Base-by-base conservation (phyloP, 2,797 vertebrate genomes). In the Fringilla coelebs region DNA sequence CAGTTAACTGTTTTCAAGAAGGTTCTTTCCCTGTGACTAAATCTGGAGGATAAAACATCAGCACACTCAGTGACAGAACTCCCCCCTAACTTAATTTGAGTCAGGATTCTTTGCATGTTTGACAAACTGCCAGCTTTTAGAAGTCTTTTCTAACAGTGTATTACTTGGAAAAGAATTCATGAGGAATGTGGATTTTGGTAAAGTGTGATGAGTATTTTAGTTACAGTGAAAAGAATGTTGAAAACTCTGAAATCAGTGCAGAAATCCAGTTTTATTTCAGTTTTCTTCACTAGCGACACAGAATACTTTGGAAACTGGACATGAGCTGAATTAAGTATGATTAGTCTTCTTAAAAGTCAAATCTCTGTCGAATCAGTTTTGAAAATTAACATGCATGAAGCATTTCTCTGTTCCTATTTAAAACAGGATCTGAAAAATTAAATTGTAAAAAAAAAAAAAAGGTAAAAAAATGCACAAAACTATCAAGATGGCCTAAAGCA, bases 181-280 rank as follows among this genome's bases (percentile, higher is more conserved):
- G 32, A 85, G 10, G 36, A 80, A 91, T 29, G 63, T 74, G 15
- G 31, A 43, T 74, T 95, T 93, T 74, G 9, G 29, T 73, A 16
- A 92, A 74, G 20, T 24, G 38, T 24, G 15, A 60, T 36, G 14
- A 52, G 21, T 71, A 32, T 55, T 80, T 89, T 71, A 60, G 38
- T 66, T 68, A 84, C 7, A 15, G 36, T 17, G 13, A 93, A 29
- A 85, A 66, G 75, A 94, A 93, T 25, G 36, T 40, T 75, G 68
- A 51, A 57, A 84, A 77, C 71, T 46, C 76, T 67, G 26, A 94
- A 90, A 89, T 74, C 52, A 95, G 58, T 90, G 72, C 84, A 95
- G 86, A 97, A 96, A 97, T 96, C 68, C 85, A 93, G 81, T 96
- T 98, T 98, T 98, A 98, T 98, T 98, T 95, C 87, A 84, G 78